A percentile compares a stretch with the other conserved stretches of the same genome.
These are phyloP conservation scores for human (Homo sapiens) DNA, from an alignment of 2,113 vertebrate species.

Conservation along the genomic window DNA sequence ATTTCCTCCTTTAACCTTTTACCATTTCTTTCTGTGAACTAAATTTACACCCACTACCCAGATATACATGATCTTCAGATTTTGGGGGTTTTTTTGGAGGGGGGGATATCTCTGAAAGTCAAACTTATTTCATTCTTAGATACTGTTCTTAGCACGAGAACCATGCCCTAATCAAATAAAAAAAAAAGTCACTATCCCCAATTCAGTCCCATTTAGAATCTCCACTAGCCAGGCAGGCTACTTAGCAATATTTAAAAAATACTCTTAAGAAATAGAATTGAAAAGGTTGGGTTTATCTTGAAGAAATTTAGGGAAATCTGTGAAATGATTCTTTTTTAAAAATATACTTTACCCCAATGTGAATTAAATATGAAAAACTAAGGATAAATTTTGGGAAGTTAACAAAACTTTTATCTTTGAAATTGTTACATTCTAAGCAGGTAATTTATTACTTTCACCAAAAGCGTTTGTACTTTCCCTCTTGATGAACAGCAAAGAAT, in stretches of 20 bases:
- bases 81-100: background rate
- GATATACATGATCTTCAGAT: background rate
- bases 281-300: background rate
- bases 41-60: background rate
- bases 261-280: background rate
- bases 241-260: background rate
- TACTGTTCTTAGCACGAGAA: background rate
- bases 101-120: background rate
- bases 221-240: background rate
- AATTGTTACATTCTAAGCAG: background rate
- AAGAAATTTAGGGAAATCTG: slow-evolving; percentile 33
- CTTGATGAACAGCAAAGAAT: background rate
- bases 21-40: background rate
- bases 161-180: background rate
- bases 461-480: background rate
- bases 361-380: slow-evolving; percentile 5
- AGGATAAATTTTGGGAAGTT: background rate
- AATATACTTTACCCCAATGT: background rate
- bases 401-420: slow-evolving; percentile 13
- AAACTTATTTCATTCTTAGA: background rate
- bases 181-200: background rate
- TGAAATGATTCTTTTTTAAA: background rate
- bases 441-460: background rate
- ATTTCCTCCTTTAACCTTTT: background rate
- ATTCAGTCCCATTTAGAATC: background rate